phyloP scores from a whole-genome alignment of 2,888 invertebrate species.

The Branchellion lobata region DNA sequence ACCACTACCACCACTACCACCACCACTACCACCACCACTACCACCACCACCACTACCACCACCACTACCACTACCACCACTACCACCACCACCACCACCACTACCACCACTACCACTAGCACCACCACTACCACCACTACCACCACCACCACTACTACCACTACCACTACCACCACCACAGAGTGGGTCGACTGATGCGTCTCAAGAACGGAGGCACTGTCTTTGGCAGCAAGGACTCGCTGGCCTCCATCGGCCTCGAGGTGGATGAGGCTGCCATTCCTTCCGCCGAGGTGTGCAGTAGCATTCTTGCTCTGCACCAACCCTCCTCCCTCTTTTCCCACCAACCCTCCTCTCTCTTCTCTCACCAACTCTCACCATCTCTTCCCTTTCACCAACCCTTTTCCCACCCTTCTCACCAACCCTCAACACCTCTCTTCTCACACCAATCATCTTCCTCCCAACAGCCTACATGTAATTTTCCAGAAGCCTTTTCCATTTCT shows the following conservation, averaged over 20 bases:
- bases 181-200: conserved; percentile 56
- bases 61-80: background rate
- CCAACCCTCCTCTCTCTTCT: too few species aligned
- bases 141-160: conserved; percentile 48
- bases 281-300: conserved; percentile 40
- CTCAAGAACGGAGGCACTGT: conserved; percentile 60
- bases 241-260: conserved; percentile 52
- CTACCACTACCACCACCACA: background rate
- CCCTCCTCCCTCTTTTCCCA: too few species aligned
- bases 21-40: conserved; percentile 53
- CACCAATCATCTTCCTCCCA: too few species aligned
- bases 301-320: conserved; percentile 42
- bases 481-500: too few species aligned
- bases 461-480: too few species aligned
- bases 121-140: conserved; percentile 54
- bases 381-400: too few species aligned
- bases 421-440: too few species aligned
- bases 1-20: conserved; percentile 54
- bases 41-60: conserved; percentile 42
- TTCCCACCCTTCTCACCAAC: too few species aligned
- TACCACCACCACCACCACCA: too few species aligned
- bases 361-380: too few species aligned
- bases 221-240: conserved; percentile 57
- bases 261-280: conserved; percentile 53
- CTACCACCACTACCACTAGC: conserved; percentile 52